Evolutionary conservation across 2,797 vertebrate species (phyloP).

Genomic region (Crossoptilon crossoptilon): DNA sequence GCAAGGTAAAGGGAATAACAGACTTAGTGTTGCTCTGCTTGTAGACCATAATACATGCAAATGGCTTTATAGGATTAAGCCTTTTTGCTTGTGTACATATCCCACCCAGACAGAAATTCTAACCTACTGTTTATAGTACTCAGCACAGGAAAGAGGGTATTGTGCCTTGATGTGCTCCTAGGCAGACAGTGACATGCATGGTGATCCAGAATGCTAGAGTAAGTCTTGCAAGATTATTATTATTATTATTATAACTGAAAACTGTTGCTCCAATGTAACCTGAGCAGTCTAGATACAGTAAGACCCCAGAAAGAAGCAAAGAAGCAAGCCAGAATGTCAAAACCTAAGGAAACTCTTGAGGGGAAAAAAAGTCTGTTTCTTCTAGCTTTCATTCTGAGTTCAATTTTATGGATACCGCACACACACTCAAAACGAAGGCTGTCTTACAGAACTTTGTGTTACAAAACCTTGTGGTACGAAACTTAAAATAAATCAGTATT

Average conservation of each 20-base stretch:
- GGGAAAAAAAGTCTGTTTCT: neutral
- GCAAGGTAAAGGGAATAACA: neutral
- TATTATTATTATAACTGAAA: neutral
- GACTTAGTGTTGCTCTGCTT: slow-evolving; percentile 1
- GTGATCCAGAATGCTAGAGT: neutral
- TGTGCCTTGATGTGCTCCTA: neutral
- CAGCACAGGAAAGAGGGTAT: neutral
- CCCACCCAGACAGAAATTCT: neutral
- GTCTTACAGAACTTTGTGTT: neutral
- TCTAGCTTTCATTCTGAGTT: neutral
- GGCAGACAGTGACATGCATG: fast-evolving
- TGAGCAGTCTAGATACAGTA: neutral
- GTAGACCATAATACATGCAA: neutral
- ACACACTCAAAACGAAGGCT: neutral
- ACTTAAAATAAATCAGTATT: neutral
- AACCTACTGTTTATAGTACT: neutral
- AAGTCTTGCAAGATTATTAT: neutral
- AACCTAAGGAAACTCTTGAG: neutral
- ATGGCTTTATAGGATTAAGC: slow-evolving; percentile 10
- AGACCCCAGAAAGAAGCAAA: neutral
- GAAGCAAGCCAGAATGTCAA: neutral
- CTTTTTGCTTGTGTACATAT: neutral
- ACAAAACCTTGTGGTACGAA: neutral
- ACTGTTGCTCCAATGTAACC: neutral
- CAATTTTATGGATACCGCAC: slow-evolving; percentile 13